Evolutionary conservation across 2,113 vertebrate species (phyloP).

Genomic region (Vulpes ferrilata): DNA sequence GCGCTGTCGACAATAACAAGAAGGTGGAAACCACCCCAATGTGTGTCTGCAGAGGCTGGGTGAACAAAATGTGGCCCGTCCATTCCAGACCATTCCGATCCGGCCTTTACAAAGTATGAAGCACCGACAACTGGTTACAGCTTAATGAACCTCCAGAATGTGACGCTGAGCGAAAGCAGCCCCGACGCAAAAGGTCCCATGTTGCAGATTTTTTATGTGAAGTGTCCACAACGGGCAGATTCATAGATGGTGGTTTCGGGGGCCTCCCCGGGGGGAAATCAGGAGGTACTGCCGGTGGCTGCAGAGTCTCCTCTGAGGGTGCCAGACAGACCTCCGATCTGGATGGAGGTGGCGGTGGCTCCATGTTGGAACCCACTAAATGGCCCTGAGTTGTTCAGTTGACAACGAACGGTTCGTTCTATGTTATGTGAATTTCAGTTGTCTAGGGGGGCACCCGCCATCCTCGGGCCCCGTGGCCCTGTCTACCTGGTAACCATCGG

Average conservation of each 20-base stretch:
- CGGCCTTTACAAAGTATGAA: rapidly evolving
- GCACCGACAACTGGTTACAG: rapidly evolving
- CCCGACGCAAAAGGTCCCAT: rapidly evolving
- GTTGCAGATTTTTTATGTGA: rapidly evolving
- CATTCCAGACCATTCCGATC: rapidly evolving
- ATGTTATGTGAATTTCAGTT: rapidly evolving
- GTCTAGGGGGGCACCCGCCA: rapidly evolving
- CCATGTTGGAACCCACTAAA: rapidly evolving
- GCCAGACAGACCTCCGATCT: rapidly evolving
- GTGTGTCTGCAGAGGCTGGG: rapidly evolving
- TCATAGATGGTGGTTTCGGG: rapidly evolving
- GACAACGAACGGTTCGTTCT: rapidly evolving
- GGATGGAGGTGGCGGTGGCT: rapidly evolving
- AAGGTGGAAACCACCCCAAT: rapidly evolving
- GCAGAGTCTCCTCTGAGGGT: no score
- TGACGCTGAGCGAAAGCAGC: rapidly evolving
- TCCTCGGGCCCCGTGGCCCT: rapidly evolving
- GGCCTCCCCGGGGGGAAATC: rapidly evolving
- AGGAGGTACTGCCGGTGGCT: rapidly evolving
- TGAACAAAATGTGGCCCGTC: rapidly evolving
- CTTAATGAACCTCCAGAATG: rapidly evolving
- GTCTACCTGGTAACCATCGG: background rate
- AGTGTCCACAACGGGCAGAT: background rate
- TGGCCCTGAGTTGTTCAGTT: rapidly evolving
- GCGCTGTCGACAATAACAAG: rapidly evolving